Base-by-base conservation (phyloP, 1,140 invertebrate genomes). In the Drosophila nannoptera region DNA sequence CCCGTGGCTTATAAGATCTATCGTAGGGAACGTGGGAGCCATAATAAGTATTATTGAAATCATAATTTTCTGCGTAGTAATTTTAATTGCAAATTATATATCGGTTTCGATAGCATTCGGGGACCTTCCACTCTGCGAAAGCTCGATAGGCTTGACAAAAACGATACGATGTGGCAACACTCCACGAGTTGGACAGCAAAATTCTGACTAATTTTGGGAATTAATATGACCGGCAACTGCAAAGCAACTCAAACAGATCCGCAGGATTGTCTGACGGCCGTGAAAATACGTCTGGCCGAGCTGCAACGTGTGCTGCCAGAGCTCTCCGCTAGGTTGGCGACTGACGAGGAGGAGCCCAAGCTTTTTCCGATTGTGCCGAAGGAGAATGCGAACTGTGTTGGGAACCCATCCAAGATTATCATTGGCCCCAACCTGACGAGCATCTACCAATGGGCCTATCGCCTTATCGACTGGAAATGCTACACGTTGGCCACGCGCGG, bases 371-470 rank as follows among this genome's bases (percentile, higher is more conserved):
- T 7, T 22, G 2, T 14, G 16, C 11, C 4, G 14, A 7, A 33
- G 4, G 29, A 7, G 0, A 61, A 0, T 9, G 7, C 9, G 3
- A 0, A 11, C 7, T 4, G 5, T 11, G 11, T 32, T 5, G 2
- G n/a, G 6, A 16, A 29, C 4, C 31, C 7, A 9, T 16, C 7
- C 2, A 22, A 2, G 32, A n/a, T 67, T 35, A 7, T 0, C 0
- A 45, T 67, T 60, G 64, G 64, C 6, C 31, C 4, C 14, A 52
- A 67, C n/a, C 29, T 32, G n/a, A 52, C 46, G 1, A 35, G 35
- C 8, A 12, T 61, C 9, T 7, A 60, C 4, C 12, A 6, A 3
- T 3, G 6, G 2, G 9, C 7, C 1, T 56, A 6, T 11, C 2
- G 2, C 5, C 9, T 4, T 0, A 61, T 67, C 2, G 36, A 46